These are phyloP conservation scores for Polydrusus cervinus DNA, from an alignment of 2,888 invertebrate genomes.

Conservation along the genomic window DNA sequence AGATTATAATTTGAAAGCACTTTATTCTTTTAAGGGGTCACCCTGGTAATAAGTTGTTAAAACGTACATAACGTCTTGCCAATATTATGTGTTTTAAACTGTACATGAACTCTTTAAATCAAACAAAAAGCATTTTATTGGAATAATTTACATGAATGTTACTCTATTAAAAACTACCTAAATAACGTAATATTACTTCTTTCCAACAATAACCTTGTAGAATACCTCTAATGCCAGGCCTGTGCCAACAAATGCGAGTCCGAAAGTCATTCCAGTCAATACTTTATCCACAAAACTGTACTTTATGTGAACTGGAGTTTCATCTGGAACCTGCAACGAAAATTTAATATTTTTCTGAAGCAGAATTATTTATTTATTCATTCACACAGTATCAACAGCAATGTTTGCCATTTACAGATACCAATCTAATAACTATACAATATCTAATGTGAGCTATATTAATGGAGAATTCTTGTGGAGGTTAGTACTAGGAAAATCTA, in stretches of 20 bases:
- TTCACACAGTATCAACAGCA: too few species aligned
- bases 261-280: background rate
- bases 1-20: too few species aligned
- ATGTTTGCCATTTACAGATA: too few species aligned
- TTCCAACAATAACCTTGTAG: constrained; percentile 22
- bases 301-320: constrained; percentile 39
- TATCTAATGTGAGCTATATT: too few species aligned
- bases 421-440: too few species aligned
- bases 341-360: background rate
- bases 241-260: constrained; percentile 1
- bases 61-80: too few species aligned
- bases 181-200: constrained; percentile 1
- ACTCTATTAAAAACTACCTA: constrained; percentile 14
- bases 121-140: constrained; percentile 1
- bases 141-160: constrained; percentile 1
- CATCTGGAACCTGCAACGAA: constrained; percentile 39
- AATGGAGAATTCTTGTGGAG: too few species aligned
- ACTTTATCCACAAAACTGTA: constrained; percentile 30
- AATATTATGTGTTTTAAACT: too few species aligned
- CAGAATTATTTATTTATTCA: too few species aligned
- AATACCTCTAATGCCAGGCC: constrained; percentile 15
- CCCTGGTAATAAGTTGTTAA: too few species aligned
- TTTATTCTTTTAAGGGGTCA: too few species aligned
- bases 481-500: too few species aligned
- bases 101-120: background rate